Base-by-base conservation (phyloP, 37 sponge, comb jelly and placozoan species). In the Corticium candelabrum region DNA sequence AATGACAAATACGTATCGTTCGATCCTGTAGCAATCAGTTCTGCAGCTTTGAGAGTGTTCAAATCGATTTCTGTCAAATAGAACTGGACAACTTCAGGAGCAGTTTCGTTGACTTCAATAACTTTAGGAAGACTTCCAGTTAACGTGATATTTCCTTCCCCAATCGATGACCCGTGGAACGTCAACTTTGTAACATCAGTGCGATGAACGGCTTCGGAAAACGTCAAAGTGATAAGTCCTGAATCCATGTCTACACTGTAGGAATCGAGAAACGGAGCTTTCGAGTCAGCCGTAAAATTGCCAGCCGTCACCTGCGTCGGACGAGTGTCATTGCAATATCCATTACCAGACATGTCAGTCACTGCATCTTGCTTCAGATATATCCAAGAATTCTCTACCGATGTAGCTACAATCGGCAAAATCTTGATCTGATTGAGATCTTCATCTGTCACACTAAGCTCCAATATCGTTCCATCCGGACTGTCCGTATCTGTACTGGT, bases 1-100 rank as follows among this genome's bases (percentile, higher is more conserved):
- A 90, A 34, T 1, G 89, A 82, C 1, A 94, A 50, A 67, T 82
- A 94, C 3, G 91, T 94, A 37, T 80, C 87, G 75, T 82, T 69
- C 4, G 37, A 36, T 7, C 41, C 29, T 2, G 86, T 90, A 30
- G 91, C 94, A 33, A 94, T 67, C 38, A 67, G 68, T 76, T 69
- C 85, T 1, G 84, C 37, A 34, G 41, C 43, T 71, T 94, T 94
- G 38, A 94, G 80, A 40, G 79, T 79, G 77, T 94, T 94, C 34
- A 88, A 77, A 74, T 94, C 89, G 11, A 27, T 21, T 27, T 50
- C 62, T 50, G 62, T 27, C 21, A 50, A 50, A 21, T 50, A 21
- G 21, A 50, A 21, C 21, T 21, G 11, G 15, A 50, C 62, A 11
- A 50, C 15, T 50, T 11, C 21, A 27, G 62, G 62, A 27, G 11